Evolutionary conservation across 2,113 vertebrate genomes (phyloP), one percentile per base, ranked within the genome.

Genomic region (Neogobius melanostomus): DNA sequence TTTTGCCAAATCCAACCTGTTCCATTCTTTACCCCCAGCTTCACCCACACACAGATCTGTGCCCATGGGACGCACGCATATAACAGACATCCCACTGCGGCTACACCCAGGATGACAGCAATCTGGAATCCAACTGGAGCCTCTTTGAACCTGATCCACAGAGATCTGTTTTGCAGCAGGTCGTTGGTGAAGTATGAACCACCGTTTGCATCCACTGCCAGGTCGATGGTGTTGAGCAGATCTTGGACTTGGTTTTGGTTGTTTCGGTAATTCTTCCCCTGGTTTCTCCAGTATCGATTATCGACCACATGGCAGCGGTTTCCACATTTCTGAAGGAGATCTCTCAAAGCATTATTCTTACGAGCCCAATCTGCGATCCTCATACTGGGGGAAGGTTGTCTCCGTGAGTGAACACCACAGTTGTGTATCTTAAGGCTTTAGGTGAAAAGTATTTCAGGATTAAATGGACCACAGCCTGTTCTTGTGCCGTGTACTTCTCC

Each of bases 201-300:
- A 0, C 59, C 42, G 8, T 61, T 61, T 44, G 36, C 59, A 15
- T 7, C 42, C 9, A 61, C 59, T 4, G 59, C 14, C 36, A 1
- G 7, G 42, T 44, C 59, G 59, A 61, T 61, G 59, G 59, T 61
- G 36, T 61, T 61, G 59, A 61, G 59, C 14, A 61, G 42, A 44
- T 61, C 42, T 42, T 61, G 36, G 7, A 61, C 42, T 43, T 45
- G 59, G 14, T n/a, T 9, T 7, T 10, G 6, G 42, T 61, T 61
- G 59, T 61, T 61, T n/a, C 59, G 36, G 42, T 61, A 61, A 4
- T 9, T 15, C 12, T 4, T 15, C 59, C 21, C 28, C 12, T 43
- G 36, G 42, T 61, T 44, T 2, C 7, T 61, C 59, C 59, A 61
- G 7, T 5, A 8, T 12, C 1, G 43, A 42, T 61, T 61, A 44